Percentiles rank a stretch among this genome's conserved stretches.
These are phyloP conservation scores for Cyrtodaria siliqua DNA, from an alignment of 2,888 invertebrate species.

Conservation along the genomic window DNA sequence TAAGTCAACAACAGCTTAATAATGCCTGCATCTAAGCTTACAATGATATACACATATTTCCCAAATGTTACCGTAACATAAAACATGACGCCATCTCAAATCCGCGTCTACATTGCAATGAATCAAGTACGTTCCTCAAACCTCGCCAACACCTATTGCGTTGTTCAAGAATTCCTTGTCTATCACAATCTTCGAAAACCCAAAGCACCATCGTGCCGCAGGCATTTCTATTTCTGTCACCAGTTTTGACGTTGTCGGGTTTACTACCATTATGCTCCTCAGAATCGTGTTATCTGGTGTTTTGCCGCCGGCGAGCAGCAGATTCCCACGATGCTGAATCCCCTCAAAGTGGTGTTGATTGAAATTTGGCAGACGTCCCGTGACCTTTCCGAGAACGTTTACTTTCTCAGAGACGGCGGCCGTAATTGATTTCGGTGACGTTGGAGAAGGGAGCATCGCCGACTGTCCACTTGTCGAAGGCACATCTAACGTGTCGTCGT, in stretches of 20 bases:
- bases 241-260: slow-evolving; percentile 41
- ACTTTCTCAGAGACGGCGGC: slow-evolving; percentile 33
- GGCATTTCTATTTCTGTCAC: slow-evolving; percentile 64
- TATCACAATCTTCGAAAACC: slow-evolving; percentile 62
- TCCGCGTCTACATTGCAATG: no score
- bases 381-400: slow-evolving; percentile 56
- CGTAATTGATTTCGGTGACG: slow-evolving; percentile 42
- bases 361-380: slow-evolving; percentile 61
- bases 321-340: slow-evolving; percentile 71
- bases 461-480: slow-evolving; percentile 11
- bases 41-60: no score
- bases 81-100: no score
- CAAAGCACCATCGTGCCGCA: slow-evolving; percentile 71
- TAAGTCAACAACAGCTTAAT: no score
- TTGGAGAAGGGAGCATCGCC: slow-evolving; percentile 33
- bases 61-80: no score
- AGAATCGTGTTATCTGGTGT: slow-evolving; percentile 74
- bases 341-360: slow-evolving; percentile 76
- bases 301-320: slow-evolving; percentile 75
- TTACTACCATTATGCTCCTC: slow-evolving; percentile 55
- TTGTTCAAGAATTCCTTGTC: slow-evolving; percentile 66
- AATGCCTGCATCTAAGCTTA: no score
- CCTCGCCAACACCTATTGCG: slow-evolving; percentile 51
- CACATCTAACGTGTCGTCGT: slow-evolving; percentile 47
- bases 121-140: no score